Evolutionary conservation across 2,888 invertebrate species (phyloP).

Genomic region (Drosophila quinaria): DNA sequence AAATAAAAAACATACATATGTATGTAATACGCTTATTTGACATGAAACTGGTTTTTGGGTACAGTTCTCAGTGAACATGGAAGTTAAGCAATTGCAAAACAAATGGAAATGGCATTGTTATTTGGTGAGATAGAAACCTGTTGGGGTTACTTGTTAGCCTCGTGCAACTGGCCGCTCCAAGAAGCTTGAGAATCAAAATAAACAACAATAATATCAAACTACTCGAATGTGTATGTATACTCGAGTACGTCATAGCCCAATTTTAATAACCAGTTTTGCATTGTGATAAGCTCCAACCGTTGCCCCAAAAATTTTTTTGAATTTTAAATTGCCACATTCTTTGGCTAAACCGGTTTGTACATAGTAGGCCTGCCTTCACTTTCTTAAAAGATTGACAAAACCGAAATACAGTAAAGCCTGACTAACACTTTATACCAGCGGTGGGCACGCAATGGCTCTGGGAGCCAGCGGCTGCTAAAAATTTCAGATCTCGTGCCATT

Average conservation of each 20-base stretch:
- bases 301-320: slow-evolving; percentile 18
- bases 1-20: background rate
- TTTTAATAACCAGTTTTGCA: slow-evolving; percentile 68
- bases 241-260: slow-evolving; percentile 38
- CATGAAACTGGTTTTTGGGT: slow-evolving; percentile 34
- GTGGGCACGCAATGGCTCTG: no score
- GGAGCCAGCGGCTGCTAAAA: no score
- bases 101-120: slow-evolving; percentile 44
- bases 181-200: slow-evolving; percentile 45
- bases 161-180: slow-evolving; percentile 38
- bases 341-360: slow-evolving; percentile 50
- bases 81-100: slow-evolving; percentile 43
- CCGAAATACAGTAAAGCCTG: slow-evolving; percentile 34
- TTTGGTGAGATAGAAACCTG: slow-evolving; percentile 41
- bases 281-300: slow-evolving; percentile 45
- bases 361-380: slow-evolving; percentile 34
- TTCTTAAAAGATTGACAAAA: slow-evolving; percentile 16
- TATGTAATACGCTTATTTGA: background rate
- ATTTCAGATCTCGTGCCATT: no score
- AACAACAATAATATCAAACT: slow-evolving; percentile 11
- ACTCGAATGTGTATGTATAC: background rate
- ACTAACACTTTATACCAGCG: background rate
- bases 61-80: slow-evolving; percentile 37
- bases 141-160: slow-evolving; percentile 60
- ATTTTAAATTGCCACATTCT: slow-evolving; percentile 39